Base-by-base conservation (phyloP, 2,113 vertebrate species). In the Dicrurus megarhynchus region DNA sequence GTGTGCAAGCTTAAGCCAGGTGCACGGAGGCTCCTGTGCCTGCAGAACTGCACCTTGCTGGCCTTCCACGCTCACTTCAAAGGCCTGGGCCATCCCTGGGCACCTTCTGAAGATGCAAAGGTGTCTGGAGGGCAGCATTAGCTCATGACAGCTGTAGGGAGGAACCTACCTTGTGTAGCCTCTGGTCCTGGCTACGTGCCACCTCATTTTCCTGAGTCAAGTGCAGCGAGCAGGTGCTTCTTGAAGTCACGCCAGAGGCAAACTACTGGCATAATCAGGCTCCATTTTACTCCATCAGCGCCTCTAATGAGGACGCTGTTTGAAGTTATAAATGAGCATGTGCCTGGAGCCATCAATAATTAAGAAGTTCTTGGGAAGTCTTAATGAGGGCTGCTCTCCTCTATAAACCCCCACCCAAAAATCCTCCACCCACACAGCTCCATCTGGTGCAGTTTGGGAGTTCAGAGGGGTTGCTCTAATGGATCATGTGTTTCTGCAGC, bases 221-320 rank as follows among this genome's bases (percentile, higher is more conserved):
- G 93, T 94, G 91, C 79, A 84, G 35, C 3, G 0, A 94, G 91
- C 93, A 96, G 92, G 92, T 95, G 91, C 88, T 90, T 96, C 93
- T 94, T 96, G 87, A 96, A 91, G 95, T 88, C 75, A 94, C 5
- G 87, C 95, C 95, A 94, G 75, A 80, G 79, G 90, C 90, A 93
- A 93, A 88, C 75, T 50, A 16, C 82, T 93, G 84, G 63, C 81
- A 44, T 63, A 80, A 88, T 91, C 61, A 59, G 93, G 70, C 83
- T 85, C 93, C 76, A 32, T 80, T 83, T 93, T 61, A 90, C 68
- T 90, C 3, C 1, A 74, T 91, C 75, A 22, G 59, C 1, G 2
- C 68, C 82, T 94, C 79, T 93, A 80, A 94, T 59, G 87, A 88
- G 82, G 75, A 77, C 3, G 0, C 63, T 2, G 22, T 92, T 93